phyloP scores from a whole-genome alignment of 2,113 vertebrate species.

The Nymphicus hollandicus region DNA sequence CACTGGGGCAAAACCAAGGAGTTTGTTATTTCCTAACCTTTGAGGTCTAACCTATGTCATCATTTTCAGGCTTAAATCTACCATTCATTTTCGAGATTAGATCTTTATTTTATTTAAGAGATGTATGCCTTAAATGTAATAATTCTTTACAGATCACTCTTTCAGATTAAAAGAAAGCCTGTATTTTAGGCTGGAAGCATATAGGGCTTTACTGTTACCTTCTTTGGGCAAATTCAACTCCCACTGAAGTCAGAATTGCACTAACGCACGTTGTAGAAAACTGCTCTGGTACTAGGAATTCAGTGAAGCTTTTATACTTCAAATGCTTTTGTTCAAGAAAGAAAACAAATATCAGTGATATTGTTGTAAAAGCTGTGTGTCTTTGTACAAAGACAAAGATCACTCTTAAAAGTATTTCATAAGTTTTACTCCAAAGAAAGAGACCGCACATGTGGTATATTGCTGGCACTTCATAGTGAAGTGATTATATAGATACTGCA shows the following conservation, averaged over 20 bases:
- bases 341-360: not conserved
- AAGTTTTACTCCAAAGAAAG: not conserved
- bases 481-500: not conserved
- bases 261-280: not conserved
- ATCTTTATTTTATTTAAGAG: not conserved
- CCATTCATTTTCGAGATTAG: not conserved
- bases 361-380: not conserved
- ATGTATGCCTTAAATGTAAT: not conserved
- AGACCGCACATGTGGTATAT: not conserved
- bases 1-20: not conserved
- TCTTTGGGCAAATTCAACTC: not conserved
- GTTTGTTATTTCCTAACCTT: not conserved
- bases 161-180: not conserved
- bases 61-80: not conserved
- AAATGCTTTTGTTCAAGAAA: not conserved
- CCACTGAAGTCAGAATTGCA: not conserved
- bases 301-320: not conserved
- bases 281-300: not conserved
- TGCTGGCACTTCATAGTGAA: not conserved
- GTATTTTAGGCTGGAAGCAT: not conserved
- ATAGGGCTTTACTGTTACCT: not conserved
- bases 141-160: not conserved
- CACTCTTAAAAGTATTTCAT: not conserved
- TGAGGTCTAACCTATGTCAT: not conserved
- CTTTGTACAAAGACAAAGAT: not conserved